phyloP scores from a whole-genome alignment of 2,888 invertebrate genomes.

The Meliscaeva auricollis region DNA sequence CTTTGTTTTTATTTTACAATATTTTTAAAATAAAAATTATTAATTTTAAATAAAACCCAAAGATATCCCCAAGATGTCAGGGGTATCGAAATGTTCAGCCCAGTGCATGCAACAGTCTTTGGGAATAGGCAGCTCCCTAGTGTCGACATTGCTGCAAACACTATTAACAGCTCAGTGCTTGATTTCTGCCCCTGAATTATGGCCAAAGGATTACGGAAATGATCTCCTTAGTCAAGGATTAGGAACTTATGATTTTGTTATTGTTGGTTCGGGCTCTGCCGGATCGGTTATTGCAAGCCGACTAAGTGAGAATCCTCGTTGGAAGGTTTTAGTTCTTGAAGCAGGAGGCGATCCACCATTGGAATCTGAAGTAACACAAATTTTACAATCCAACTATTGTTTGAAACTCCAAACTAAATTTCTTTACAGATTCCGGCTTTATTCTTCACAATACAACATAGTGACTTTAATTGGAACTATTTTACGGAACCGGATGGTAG shows the following conservation, averaged over 20 bases:
- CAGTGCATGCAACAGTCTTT: constrained; percentile 78
- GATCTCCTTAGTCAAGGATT: constrained; percentile 79
- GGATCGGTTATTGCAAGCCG: constrained; percentile 85
- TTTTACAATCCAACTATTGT: too few relatives aligned
- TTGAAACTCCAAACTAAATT: too few relatives aligned
- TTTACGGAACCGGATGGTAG: too few relatives aligned
- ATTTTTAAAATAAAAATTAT: too few relatives aligned
- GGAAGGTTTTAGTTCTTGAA: constrained; percentile 84
- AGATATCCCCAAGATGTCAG: too few relatives aligned
- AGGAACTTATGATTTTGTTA: constrained; percentile 83
- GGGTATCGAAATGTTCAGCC: constrained; percentile 33
- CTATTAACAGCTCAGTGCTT: constrained; percentile 87
- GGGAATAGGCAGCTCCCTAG: constrained; percentile 83
- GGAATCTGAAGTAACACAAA: constrained; percentile 35
- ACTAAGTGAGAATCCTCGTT: constrained; percentile 83
- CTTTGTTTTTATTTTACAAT: too few relatives aligned
- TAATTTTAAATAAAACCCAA: too few relatives aligned
- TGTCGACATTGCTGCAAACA: constrained; percentile 86
- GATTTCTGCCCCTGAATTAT: constrained; percentile 84
- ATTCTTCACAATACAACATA: too few relatives aligned
- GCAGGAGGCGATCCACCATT: constrained; percentile 85
- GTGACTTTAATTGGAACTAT: too few relatives aligned
- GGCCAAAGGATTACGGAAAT: constrained; percentile 85
- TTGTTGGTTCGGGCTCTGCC: constrained; percentile 85
- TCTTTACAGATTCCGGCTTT: too few relatives aligned